Conservation (phyloP, 2,113 vertebrate genomes). For the Agelaius tricolor region DNA sequence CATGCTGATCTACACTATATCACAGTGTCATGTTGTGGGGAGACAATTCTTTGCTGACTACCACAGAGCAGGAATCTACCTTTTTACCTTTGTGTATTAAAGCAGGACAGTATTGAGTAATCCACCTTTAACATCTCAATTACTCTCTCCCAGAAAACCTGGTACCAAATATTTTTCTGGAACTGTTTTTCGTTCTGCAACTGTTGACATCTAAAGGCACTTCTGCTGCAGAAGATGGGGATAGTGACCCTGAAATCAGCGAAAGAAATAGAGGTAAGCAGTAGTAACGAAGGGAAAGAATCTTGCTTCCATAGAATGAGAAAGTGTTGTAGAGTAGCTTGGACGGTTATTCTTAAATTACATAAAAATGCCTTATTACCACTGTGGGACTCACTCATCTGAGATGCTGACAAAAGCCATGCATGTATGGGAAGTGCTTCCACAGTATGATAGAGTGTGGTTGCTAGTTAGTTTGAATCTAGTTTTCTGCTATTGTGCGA, state of each 20-base stretch:
- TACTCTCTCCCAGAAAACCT: constrained; percentile 84
- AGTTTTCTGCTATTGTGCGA: background rate
- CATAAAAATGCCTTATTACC: background rate
- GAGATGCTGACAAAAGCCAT: background rate
- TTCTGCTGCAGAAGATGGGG: constrained; percentile 48
- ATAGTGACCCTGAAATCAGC: constrained; percentile 55
- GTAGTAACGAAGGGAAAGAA: background rate
- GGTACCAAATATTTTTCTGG: constrained; percentile 94
- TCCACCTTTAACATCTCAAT: background rate
- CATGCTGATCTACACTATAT: background rate
- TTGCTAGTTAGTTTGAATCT: background rate
- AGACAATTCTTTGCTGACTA: background rate
- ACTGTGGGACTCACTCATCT: background rate
- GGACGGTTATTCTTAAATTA: background rate
- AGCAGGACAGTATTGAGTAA: background rate
- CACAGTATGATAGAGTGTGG: background rate
- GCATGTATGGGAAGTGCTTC: background rate
- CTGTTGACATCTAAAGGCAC: constrained; percentile 87
- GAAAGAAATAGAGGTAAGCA: constrained; percentile 62
- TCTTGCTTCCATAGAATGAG: background rate
- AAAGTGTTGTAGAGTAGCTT: background rate
- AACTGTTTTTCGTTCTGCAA: constrained; percentile 96
- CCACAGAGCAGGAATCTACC: background rate
- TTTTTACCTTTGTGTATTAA: background rate
- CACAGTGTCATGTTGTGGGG: background rate